Base-by-base conservation (phyloP, 2,113 vertebrate genomes). In the Megaceryle maxima region DNA sequence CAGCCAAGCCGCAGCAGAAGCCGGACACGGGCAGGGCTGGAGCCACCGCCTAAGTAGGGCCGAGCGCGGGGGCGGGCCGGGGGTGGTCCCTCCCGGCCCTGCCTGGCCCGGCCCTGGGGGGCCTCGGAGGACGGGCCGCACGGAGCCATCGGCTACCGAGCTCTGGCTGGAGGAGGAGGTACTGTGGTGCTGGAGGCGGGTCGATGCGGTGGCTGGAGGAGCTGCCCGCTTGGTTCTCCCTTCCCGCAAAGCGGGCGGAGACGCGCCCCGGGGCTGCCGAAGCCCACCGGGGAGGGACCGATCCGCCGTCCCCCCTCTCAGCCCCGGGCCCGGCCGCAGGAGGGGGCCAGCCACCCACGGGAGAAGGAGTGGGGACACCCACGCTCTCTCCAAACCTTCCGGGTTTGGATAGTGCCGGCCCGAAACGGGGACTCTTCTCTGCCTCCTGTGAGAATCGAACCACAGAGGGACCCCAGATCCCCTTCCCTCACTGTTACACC, bases 401-500 rank as follows among this genome's bases (percentile, higher is more conserved):
- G 28, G 22, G 15, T 11, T 33, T 24, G 24, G 29, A 4, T 3
- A 6, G 22, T 22, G 53, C 14, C 39, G 12, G 39, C 48, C 48
- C 29, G 6, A 7, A 26, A 17, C 11, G 39, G 39, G 39, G 43
- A 10, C 10, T 22, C 11, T 17, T 4, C 20, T 39, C 39, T 39
- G 57, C 21, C 57, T 41, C 29, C 33, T 4, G n/a, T 5, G 6
- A 20, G 12, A 15, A 12, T 5, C 5, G 3, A 14, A 4, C 43
- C 19, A 56, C 29, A 0, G 9, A 17, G 62, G 13, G 16, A 16
- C 37, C 77, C 29, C 21, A 26, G 43, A 1, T 7, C 43, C 44
- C 70, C 10, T 7, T 43, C 55, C 44, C 24, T 20, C 22, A 3
- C 4, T 2, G 6, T 2, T 11, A 9, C 28, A 1, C 19, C 17